Evolutionary conservation across 1,140 invertebrate species (phyloP).

Genomic region (Drosophila willistoni): DNA sequence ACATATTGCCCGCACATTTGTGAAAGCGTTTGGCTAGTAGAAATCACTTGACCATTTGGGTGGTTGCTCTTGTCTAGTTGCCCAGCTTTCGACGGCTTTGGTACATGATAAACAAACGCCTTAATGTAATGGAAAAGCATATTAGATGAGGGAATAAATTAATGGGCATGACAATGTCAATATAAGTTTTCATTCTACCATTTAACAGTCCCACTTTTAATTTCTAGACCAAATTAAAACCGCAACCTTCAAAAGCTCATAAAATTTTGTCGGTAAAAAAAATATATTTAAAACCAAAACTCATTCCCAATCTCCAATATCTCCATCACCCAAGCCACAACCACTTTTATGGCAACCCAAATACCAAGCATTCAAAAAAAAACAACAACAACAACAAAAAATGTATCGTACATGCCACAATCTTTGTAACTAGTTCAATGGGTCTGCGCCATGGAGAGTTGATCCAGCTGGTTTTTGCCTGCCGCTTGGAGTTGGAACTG

Average conservation of each 20-base stretch:
- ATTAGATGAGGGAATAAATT: slow-evolving; percentile 14
- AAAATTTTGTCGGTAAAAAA: slow-evolving; percentile 17
- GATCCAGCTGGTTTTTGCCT: slow-evolving; percentile 67
- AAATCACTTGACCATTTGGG: slow-evolving; percentile 78
- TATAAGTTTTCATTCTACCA: too few relatives aligned
- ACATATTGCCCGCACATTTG: slow-evolving; percentile 38
- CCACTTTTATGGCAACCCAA: slow-evolving; percentile 67
- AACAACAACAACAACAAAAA: slow-evolving; percentile 17
- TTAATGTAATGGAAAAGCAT: slow-evolving; percentile 18
- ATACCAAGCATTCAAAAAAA: slow-evolving; percentile 62
- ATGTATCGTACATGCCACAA: slow-evolving; percentile 68
- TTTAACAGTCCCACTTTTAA: not conserved
- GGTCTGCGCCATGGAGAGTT: slow-evolving; percentile 58
- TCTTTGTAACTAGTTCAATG: slow-evolving; percentile 72
- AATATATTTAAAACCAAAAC: slow-evolving; percentile 36
- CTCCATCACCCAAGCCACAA: slow-evolving; percentile 31
- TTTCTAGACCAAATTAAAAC: not conserved
- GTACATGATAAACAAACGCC: slow-evolving; percentile 64
- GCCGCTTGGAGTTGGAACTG: slow-evolving; percentile 29
- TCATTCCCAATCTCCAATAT: slow-evolving; percentile 37
- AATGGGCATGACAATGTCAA: not conserved
- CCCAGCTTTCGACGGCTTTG: slow-evolving; percentile 62
- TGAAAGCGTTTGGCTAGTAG: slow-evolving; percentile 72
- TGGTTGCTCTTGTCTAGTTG: slow-evolving; percentile 28
- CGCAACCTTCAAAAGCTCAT: slow-evolving; percentile 66